A percentile compares a stretch with the other conserved stretches of the same genome.
phyloP scores from a whole-genome alignment of 2,797 vertebrate species.

The Cetoscarus ocellatus region DNA sequence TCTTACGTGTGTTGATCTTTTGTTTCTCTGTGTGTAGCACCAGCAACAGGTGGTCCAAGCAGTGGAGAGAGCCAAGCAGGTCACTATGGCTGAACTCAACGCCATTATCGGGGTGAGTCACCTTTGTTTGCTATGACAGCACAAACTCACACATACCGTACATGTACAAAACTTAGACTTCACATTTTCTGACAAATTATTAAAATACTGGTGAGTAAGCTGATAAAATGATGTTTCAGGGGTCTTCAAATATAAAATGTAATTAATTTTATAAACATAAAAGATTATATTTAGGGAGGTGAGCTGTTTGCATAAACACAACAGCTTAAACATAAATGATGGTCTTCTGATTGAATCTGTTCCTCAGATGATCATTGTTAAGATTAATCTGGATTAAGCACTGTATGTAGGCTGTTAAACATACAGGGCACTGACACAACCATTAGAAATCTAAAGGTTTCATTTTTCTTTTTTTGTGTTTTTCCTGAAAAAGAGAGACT shows the following conservation, averaged over 20 bases:
- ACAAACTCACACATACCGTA: conserved; percentile 5
- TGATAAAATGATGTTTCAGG: conserved; percentile 1
- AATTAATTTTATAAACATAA: background rate
- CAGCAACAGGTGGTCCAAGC: conserved; percentile 86
- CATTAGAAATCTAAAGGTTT: conserved; percentile 11
- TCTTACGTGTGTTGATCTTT: conserved; percentile 25
- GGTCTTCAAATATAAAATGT: background rate
- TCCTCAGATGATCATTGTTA: conserved; percentile 7
- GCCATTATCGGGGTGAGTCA: conserved; percentile 94
- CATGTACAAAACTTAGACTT: background rate
- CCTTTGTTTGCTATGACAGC: conserved; percentile 35
- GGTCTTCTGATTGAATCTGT: conserved; percentile 9
- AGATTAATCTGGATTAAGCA: background rate
- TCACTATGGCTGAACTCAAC: conserved; percentile 98
- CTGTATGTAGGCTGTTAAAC: background rate
- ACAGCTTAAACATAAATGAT: background rate
- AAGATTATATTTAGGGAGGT: background rate
- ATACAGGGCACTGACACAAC: background rate
- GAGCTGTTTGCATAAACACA: background rate
- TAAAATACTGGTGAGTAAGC: background rate
- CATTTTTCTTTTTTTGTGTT: background rate
- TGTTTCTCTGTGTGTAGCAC: conserved; percentile 61
- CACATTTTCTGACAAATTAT: background rate
- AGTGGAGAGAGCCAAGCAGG: conserved; percentile 92
- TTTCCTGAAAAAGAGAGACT: background rate